Conservation (phyloP, 2,888 invertebrate genomes). For the Spodoptera littoralis region DNA sequence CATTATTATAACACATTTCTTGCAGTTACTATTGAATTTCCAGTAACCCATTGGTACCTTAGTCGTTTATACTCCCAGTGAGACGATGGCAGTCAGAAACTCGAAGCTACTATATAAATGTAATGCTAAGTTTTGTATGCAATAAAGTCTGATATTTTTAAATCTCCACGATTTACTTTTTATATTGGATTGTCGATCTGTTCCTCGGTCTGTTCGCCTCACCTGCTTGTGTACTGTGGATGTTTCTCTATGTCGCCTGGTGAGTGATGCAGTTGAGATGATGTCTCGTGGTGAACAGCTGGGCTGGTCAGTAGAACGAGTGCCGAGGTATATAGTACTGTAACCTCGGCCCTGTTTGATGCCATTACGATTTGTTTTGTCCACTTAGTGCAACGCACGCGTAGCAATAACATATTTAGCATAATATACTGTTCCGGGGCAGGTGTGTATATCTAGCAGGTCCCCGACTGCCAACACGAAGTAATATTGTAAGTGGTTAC, state of each 20-base stretch:
- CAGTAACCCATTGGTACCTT: constrained; percentile 7
- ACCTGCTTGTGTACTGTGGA: constrained; percentile 11
- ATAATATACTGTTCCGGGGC: constrained; percentile 49
- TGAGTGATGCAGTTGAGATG: too few relatives aligned
- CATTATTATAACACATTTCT: background rate
- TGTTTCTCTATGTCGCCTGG: constrained; percentile 8
- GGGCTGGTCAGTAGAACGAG: constrained; percentile 33
- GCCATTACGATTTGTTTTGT: constrained; percentile 45
- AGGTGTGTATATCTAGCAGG: constrained; percentile 29
- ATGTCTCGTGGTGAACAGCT: too few relatives aligned
- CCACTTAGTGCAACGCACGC: constrained; percentile 36
- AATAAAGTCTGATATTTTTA: constrained; percentile 61
- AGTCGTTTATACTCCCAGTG: background rate
- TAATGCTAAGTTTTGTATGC: constrained; percentile 60
- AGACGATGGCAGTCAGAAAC: constrained; percentile 22
- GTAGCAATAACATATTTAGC: constrained; percentile 42
- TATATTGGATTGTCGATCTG: constrained; percentile 41
- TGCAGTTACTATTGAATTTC: constrained; percentile 5
- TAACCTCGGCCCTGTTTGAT: constrained; percentile 27
- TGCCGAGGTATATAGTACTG: constrained; percentile 5
- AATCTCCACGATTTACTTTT: constrained; percentile 53
- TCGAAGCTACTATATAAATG: constrained; percentile 22
- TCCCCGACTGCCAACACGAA: constrained; percentile 46
- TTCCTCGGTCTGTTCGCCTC: constrained; percentile 33
- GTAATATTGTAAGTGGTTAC: constrained; percentile 35